Conservation (phyloP, 2,797 vertebrate species). For the Ceryle rudis region DNA sequence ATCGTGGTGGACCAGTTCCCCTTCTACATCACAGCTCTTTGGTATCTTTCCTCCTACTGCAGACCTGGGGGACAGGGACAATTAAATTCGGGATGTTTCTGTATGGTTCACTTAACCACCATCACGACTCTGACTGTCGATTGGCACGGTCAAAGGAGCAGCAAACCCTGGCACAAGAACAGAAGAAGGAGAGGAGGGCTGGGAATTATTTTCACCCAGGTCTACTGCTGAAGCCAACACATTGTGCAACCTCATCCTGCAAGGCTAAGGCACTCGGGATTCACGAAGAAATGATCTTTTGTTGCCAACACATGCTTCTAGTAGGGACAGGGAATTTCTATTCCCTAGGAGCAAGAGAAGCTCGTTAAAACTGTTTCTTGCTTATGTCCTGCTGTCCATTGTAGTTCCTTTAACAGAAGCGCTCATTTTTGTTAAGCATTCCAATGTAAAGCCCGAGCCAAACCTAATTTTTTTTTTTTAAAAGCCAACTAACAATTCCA, state of each 20-base stretch:
- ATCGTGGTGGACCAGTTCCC: fast-evolving
- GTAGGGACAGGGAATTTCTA: not conserved
- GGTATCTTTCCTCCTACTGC: fast-evolving
- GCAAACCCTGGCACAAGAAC: not conserved
- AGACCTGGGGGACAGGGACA: fast-evolving
- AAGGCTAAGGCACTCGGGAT: not conserved
- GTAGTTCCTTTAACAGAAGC: not conserved
- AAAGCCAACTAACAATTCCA: not conserved
- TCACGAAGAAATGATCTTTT: not conserved
- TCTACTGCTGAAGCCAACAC: not conserved
- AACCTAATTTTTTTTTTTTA: not conserved
- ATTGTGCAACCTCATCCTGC: not conserved
- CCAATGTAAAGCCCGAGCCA: not conserved
- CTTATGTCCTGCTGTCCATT: not conserved
- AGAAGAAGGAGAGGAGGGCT: not conserved
- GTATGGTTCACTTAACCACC: not conserved
- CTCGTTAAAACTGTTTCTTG: not conserved
- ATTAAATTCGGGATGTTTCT: not conserved
- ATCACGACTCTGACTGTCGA: not conserved
- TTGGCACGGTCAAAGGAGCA: not conserved
- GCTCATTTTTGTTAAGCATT: not conserved
- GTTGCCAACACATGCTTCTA: not conserved
- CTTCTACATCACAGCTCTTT: not conserved
- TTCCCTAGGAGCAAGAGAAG: not conserved
- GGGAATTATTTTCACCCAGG: not conserved